These are phyloP conservation scores for Ursus arctos DNA, from an alignment of 2,113 vertebrate species.

Conservation along the genomic window DNA sequence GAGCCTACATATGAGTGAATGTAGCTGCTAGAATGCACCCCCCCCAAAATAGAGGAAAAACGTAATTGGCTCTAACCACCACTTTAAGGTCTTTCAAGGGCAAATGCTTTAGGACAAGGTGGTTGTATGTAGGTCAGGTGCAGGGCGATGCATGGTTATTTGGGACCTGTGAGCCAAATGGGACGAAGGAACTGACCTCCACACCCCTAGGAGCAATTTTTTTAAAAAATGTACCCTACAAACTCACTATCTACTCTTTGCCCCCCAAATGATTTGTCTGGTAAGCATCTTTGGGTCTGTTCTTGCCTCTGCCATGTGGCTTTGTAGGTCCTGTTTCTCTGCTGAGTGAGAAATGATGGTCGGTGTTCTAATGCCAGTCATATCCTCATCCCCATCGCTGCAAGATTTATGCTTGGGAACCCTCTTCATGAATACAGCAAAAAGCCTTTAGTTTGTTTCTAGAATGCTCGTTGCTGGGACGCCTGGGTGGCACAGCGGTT, in stretches of 20 bases:
- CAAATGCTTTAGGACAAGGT: not conserved
- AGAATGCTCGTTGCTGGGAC: slow-evolving; percentile 28
- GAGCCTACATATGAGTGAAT: not conserved
- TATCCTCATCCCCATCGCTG: not conserved
- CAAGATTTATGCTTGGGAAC: not conserved
- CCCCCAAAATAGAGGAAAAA: not conserved
- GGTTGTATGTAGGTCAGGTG: not conserved
- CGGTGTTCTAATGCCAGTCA: not conserved
- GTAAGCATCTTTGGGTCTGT: not conserved
- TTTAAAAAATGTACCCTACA: not conserved
- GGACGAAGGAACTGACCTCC: not conserved
- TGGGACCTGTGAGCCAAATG: not conserved
- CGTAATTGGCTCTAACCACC: not conserved
- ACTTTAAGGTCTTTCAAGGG: not conserved
- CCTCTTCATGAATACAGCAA: not conserved
- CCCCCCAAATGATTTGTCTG: not conserved
- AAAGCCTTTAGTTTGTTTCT: slow-evolving; percentile 34
- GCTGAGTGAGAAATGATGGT: not conserved
- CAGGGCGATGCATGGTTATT: not conserved
- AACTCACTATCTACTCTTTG: not conserved
- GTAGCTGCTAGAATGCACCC: not conserved
- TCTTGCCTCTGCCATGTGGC: not conserved
- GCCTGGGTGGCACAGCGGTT: no score
- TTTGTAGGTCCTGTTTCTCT: not conserved
- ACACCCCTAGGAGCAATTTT: not conserved